Base-by-base conservation (phyloP, 2,888 invertebrate genomes). In the Pomacea canaliculata region DNA sequence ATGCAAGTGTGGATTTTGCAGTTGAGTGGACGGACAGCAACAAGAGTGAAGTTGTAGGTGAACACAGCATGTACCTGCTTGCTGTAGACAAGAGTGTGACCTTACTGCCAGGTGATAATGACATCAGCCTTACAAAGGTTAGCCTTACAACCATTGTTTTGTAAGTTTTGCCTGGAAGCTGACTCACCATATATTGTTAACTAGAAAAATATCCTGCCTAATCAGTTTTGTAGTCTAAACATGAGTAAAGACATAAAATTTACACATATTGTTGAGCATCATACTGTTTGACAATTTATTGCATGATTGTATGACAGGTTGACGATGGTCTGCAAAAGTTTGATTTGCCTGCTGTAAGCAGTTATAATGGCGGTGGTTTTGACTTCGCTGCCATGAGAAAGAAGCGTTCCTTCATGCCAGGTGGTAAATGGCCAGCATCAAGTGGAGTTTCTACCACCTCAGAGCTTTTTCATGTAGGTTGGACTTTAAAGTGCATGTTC, bases 41-140 rank as follows among this genome's bases (percentile, higher is more conserved):
- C 12, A 23, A 63, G 56, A 18, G 27, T 4, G 27, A 49, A 12
- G n/a, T 51, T 2, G 56, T 71, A 7, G 77, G 78, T 12, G 19
- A n/a, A n/a, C 79, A 79, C 62, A 94, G 94, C 85, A 94, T 97
- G 23, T 97, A 96, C 9, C 91, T 98, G 19, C 92, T 98, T 81
- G 98, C 96, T 0, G 94, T 96, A 16, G 98, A 98, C 91, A 94
- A 96, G 90, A 94, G 95, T 88, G 95, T 95, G 4, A 89, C 94
- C 9, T 89, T 95, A 18, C 91, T 96, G 12, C 94, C 94, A 86
- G 92, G 93, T 16, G 95, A 95, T 85, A 94, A 95, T 86, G 94
- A 94, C 86, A 92, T 94, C 81, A 92, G 93, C 66, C 86, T 92
- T 85, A 92, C 88, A 63, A 86, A 91, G 85, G 92, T 92, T 83